phyloP scores from a whole-genome alignment of 2,888 invertebrate species.

The Trisateles emortualis region DNA sequence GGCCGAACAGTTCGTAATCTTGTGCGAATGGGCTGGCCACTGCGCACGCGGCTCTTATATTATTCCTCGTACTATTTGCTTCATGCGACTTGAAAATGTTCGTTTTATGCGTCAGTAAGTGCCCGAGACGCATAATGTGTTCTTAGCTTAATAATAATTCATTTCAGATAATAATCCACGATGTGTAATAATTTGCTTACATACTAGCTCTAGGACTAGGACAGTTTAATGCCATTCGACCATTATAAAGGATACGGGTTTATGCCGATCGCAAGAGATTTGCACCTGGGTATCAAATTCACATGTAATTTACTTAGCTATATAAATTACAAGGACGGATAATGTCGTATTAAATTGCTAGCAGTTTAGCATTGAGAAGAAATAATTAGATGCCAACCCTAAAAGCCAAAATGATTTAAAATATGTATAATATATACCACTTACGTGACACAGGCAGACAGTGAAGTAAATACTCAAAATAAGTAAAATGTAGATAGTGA shows the following conservation, averaged over 20 bases:
- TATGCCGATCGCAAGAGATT: constrained; percentile 19
- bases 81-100: constrained; percentile 40
- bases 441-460: not conserved
- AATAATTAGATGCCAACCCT: no score
- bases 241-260: constrained; percentile 25
- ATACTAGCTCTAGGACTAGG: no score
- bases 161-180: no score
- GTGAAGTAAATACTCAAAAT: constrained; percentile 7
- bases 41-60: constrained; percentile 61
- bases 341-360: no score
- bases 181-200: no score
- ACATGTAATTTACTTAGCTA: constrained; percentile 24
- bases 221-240: constrained; percentile 29
- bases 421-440: no score
- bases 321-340: constrained; percentile 13
- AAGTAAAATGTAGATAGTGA: constrained; percentile 5
- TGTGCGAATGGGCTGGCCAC: constrained; percentile 61
- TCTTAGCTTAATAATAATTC: no score
- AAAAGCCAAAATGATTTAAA: no score
- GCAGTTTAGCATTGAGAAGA: no score
- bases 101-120: constrained; percentile 33
- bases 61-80: constrained; percentile 46
- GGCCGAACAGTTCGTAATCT: constrained; percentile 60
- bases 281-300: constrained; percentile 27
- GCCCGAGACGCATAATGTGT: constrained; percentile 21